These are phyloP conservation scores for Lacerta agilis DNA, from an alignment of 2,797 vertebrate species.

Conservation along the genomic window DNA sequence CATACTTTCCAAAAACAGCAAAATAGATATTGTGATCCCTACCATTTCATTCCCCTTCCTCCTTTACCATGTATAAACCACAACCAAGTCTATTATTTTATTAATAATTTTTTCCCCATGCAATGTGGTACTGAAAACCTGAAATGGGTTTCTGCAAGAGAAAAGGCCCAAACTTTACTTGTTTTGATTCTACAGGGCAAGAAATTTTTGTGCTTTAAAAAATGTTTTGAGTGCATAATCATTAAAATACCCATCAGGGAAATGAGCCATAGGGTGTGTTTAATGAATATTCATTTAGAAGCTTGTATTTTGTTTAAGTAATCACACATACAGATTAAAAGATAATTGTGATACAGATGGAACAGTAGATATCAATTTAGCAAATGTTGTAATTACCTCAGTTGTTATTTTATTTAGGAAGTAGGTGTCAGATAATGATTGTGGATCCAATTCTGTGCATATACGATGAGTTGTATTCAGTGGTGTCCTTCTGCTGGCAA, in stretches of 20 bases:
- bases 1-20: neutral
- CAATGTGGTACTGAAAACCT: neutral
- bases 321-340: slow-evolving; percentile 9
- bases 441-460: neutral
- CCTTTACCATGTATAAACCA: neutral
- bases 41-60: neutral
- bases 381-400: slow-evolving; percentile 29
- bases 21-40: neutral
- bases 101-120: neutral
- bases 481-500: neutral
- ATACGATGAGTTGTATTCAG: neutral
- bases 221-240: neutral
- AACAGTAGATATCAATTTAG: slow-evolving; percentile 32
- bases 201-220: neutral
- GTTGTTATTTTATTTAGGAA: slow-evolving; percentile 24
- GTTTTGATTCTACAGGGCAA: neutral
- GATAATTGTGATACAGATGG: slow-evolving; percentile 39
- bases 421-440: neutral
- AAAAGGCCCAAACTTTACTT: neutral
- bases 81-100: neutral
- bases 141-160: neutral
- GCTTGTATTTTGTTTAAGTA: slow-evolving; percentile 28
- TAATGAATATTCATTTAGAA: slow-evolving; percentile 13
- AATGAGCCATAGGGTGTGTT: slow-evolving; percentile 1
- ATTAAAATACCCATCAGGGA: neutral